These are phyloP conservation scores for Clarias macrocephalus DNA, from an alignment of 2,113 vertebrate genomes.

Conservation along the genomic window DNA sequence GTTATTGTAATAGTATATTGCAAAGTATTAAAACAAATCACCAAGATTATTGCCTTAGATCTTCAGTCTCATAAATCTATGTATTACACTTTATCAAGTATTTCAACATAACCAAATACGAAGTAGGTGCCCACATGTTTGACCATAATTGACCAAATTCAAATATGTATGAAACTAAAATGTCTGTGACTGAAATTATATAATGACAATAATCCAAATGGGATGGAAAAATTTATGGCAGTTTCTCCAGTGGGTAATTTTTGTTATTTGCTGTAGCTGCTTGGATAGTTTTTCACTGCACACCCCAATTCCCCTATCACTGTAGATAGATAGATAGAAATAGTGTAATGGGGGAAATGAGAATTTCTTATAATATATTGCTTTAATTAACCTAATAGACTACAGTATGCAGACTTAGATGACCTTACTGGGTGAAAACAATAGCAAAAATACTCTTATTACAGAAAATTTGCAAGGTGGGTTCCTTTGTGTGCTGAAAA, in stretches of 20 bases:
- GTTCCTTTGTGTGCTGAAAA: constrained; percentile 10
- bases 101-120: background rate
- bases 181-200: background rate
- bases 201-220: constrained; percentile 8
- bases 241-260: background rate
- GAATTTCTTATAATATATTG: background rate
- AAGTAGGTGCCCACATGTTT: background rate
- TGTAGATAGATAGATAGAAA: background rate
- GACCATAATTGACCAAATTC: background rate
- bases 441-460: constrained; percentile 8
- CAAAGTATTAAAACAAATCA: background rate
- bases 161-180: background rate
- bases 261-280: constrained; percentile 9
- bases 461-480: background rate
- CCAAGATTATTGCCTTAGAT: background rate
- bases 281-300: background rate
- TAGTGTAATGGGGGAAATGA: background rate
- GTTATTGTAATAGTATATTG: background rate
- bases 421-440: background rate
- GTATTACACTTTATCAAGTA: background rate
- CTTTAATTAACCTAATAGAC: constrained; percentile 21
- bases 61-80: background rate
- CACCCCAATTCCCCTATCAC: background rate
- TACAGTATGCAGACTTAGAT: background rate
- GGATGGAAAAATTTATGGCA: background rate